phyloP scores from a whole-genome alignment of 1,140 invertebrate genomes.

The Lanistes nyassanus region DNA sequence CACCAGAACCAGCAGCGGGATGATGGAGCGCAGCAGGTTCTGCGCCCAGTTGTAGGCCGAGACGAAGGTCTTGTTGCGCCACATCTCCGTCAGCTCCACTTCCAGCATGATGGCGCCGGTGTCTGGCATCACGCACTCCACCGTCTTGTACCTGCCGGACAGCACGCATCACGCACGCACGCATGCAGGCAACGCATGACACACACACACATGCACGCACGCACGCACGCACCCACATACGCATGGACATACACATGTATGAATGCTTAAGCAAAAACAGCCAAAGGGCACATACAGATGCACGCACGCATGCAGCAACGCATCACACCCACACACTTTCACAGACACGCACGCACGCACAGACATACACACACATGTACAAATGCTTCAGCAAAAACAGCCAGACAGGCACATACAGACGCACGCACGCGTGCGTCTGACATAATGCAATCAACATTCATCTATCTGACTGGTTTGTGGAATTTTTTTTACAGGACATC shows the following conservation, averaged over 20 bases:
- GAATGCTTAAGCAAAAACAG: conserved; percentile 10
- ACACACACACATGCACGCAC: background rate
- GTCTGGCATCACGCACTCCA: conserved; percentile 29
- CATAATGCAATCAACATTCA: background rate
- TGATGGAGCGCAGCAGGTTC: conserved; percentile 74
- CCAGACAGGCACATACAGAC: conserved; percentile 6
- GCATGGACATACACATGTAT: background rate
- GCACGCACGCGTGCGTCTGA: background rate
- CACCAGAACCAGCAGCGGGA: conserved; percentile 67
- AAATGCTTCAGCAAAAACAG: conserved; percentile 8
- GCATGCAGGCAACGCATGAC: background rate
- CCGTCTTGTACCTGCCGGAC: conserved; percentile 42
- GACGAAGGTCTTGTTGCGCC: conserved; percentile 71
- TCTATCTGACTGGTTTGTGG: too few species aligned
- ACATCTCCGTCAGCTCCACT: conserved; percentile 53
- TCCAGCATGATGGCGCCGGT: conserved; percentile 37
- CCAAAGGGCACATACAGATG: too few species aligned
- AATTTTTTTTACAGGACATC: too few species aligned
- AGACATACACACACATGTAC: conserved; percentile 15
- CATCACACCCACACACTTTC: background rate
- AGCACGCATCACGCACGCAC: background rate
- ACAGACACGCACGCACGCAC: conserved; percentile 16
- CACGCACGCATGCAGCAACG: too few species aligned
- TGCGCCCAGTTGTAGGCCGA: conserved; percentile 75
- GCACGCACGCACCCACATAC: background rate